Conservation (phyloP, 1,140 invertebrate genomes). For the Rhynchophorus ferrugineus region DNA sequence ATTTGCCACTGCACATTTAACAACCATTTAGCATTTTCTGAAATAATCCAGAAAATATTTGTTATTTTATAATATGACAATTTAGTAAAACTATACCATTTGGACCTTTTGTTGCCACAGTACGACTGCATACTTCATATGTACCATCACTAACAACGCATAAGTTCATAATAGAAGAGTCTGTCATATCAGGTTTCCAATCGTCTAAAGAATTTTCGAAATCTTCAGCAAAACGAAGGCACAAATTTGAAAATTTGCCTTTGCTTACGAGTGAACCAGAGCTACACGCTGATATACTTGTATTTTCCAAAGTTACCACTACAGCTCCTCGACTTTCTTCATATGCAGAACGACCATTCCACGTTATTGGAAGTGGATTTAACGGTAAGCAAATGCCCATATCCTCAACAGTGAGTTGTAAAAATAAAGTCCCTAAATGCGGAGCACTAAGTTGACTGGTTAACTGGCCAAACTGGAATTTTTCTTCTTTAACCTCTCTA, state of each 20-base stretch:
- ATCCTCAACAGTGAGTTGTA: constrained; percentile 92
- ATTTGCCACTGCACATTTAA: constrained; percentile 98
- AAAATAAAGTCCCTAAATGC: constrained; percentile 80
- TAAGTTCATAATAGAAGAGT: constrained; percentile 84
- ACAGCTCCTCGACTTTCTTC: constrained; percentile 85
- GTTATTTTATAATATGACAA: not conserved
- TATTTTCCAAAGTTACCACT: constrained; percentile 89
- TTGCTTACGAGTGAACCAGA: constrained; percentile 73
- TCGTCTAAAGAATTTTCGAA: constrained; percentile 94
- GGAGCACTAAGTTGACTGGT: constrained; percentile 63
- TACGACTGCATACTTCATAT: constrained; percentile 92
- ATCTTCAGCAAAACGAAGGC: constrained; percentile 90
- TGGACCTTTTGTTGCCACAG: constrained; percentile 68
- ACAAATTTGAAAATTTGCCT: constrained; percentile 76
- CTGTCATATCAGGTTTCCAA: constrained; percentile 88
- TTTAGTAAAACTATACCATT: constrained; percentile 43
- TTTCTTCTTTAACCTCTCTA: constrained; percentile 67
- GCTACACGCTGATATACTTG: constrained; percentile 85
- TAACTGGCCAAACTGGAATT: constrained; percentile 69
- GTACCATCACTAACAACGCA: constrained; percentile 97
- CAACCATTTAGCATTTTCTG: constrained; percentile 96
- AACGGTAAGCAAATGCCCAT: constrained; percentile 94
- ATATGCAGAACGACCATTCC: constrained; percentile 57
- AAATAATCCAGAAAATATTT: constrained; percentile 8
- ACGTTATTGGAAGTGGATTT: constrained; percentile 67